Evolutionary conservation across 37 sponge, comb jelly and placozoan genomes (phyloP), one percentile per base, ranked within the genome.

Genomic region (Crambe crambe): DNA sequence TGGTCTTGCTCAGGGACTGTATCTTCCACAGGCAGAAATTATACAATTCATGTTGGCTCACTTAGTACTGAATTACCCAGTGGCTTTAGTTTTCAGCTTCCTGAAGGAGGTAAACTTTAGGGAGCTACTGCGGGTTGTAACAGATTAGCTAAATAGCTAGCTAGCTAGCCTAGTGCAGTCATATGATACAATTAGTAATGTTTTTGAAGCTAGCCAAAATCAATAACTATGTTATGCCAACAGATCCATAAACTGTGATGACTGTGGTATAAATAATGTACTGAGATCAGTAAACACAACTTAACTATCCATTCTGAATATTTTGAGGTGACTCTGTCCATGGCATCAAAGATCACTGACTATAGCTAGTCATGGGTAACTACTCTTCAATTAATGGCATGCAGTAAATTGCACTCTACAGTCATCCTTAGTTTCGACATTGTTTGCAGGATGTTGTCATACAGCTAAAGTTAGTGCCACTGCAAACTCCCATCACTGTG

Each of bases 401-500:
- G 4, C 5, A 6, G 4, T 60, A 60, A 18, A 31, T 18, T 32
- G 31, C 5, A 3, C 25, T 65, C 17, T n/a, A 51, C 54, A 18
- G 29, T 40, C 6, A 23, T 22, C 9, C 32, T 58, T 37, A 30
- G n/a, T n/a, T n/a, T n/a, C n/a, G n/a, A n/a, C n/a, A n/a, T n/a
- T n/a, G n/a, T n/a, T n/a, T n/a, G 38, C 26, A 86, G 92, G 92
- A 20, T 91, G 92, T 44, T 77, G 80, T 44, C 77, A 86, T 68
- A 37, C 31, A 27, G 56, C 8, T 2, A 77, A 68, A 42, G 86
- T 87, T 3, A 86, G 86, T 1, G 58, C 34, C 25, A 89, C 95
- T 29, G 88, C 91, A 0, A 22, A 62, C n/a, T n/a, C 44, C 0
- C 37, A 78, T 40, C 79, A 88, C 71, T 94, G 95, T 37, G 69